Evolutionary conservation across 2,888 invertebrate genomes (phyloP).

Genomic region (Hydrotaea cyrtoneurina): DNA sequence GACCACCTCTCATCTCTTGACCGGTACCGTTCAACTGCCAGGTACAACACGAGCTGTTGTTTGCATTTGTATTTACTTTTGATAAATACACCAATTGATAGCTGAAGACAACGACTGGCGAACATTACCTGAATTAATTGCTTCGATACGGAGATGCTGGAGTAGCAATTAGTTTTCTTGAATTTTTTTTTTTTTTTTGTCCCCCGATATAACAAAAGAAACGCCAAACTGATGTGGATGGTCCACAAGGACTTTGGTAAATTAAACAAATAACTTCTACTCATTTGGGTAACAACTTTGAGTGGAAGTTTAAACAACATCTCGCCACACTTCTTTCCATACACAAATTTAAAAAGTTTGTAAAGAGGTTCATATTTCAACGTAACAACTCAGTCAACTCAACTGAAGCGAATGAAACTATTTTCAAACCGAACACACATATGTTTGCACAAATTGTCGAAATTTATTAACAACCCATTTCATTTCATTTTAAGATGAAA

Average conservation of each 20-base stretch:
- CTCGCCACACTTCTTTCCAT: background rate
- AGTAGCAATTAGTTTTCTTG: background rate
- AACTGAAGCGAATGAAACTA: background rate
- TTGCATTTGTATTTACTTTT: background rate
- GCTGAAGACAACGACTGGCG: background rate
- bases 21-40: too few relatives aligned
- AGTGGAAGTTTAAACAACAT: background rate
- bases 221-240: background rate
- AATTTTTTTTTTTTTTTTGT: too few relatives aligned
- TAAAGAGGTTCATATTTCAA: background rate
- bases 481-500: background rate
- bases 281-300: background rate
- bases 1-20: too few relatives aligned
- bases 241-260: background rate
- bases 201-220: background rate
- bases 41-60: too few relatives aligned
- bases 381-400: background rate
- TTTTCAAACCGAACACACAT: background rate
- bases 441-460: background rate
- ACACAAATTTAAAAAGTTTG: background rate
- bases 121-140: slow-evolving; percentile 7
- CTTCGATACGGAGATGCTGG: background rate
- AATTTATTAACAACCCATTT: background rate
- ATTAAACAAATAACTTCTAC: background rate
- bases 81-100: background rate